Conservation (phyloP, 2,888 invertebrate genomes). For the Cephus sareptanus region DNA sequence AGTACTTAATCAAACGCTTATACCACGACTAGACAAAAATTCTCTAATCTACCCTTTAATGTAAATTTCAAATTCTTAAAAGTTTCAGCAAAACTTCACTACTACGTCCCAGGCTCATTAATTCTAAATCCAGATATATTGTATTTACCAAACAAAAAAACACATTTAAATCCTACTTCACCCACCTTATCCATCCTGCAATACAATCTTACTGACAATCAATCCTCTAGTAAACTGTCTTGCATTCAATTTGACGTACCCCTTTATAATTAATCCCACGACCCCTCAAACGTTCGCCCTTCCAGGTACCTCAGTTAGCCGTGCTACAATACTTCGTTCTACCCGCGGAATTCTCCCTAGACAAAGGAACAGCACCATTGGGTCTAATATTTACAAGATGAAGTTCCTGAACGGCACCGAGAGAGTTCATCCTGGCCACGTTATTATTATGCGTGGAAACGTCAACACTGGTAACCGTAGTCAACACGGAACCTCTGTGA, state of each 20-base stretch:
- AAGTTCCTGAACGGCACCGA: constrained; percentile 49
- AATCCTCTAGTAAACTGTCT: neutral
- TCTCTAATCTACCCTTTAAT: neutral
- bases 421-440: constrained; percentile 44
- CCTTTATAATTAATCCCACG: neutral
- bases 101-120: neutral
- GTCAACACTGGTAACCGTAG: constrained; percentile 64
- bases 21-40: neutral
- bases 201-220: neutral
- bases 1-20: neutral
- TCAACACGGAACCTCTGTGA: constrained; percentile 60
- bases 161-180: neutral
- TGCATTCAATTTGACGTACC: neutral
- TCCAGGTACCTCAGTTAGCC: neutral
- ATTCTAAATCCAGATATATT: neutral
- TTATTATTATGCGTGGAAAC: constrained; percentile 53
- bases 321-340: neutral
- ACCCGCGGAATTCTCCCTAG: neutral
- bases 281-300: neutral
- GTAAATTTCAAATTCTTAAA: neutral
- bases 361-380: neutral
- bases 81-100: neutral
- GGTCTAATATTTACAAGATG: neutral
- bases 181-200: neutral
- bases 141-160: neutral